phyloP scores from a whole-genome alignment of 2,797 vertebrate genomes.

The Sebastes umbrosus region DNA sequence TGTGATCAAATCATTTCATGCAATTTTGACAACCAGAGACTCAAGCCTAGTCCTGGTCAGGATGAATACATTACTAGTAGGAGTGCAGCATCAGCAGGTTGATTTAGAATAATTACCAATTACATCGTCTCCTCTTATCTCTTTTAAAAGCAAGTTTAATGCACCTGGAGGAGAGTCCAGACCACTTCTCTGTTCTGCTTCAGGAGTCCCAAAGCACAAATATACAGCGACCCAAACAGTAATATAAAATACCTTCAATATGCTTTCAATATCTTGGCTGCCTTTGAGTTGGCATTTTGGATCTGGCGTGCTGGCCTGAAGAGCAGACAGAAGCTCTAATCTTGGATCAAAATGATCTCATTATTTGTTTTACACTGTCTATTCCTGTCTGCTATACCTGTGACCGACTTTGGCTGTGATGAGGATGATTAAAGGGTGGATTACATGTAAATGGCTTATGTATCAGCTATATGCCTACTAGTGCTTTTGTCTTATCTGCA shows the following conservation, averaged over 20 bases:
- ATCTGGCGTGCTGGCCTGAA: neutral
- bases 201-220: neutral
- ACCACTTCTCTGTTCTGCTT: neutral
- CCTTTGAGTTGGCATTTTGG: neutral
- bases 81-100: neutral
- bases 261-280: neutral
- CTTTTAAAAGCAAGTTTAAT: constrained; percentile 10
- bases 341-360: neutral
- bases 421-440: neutral
- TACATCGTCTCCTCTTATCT: neutral
- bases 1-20: constrained; percentile 6
- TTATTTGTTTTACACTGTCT: neutral
- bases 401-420: neutral
- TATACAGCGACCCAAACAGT: neutral
- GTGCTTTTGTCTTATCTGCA: neutral
- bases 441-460: neutral
- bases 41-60: neutral
- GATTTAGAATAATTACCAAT: neutral
- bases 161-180: neutral
- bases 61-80: neutral
- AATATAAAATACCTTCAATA: neutral
- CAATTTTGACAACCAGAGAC: constrained; percentile 2
- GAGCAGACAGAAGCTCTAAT: neutral
- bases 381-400: neutral
- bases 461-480: neutral